These are phyloP conservation scores for Nomada hirtipes DNA, from an alignment of 2,888 invertebrate species.

Conservation along the genomic window DNA sequence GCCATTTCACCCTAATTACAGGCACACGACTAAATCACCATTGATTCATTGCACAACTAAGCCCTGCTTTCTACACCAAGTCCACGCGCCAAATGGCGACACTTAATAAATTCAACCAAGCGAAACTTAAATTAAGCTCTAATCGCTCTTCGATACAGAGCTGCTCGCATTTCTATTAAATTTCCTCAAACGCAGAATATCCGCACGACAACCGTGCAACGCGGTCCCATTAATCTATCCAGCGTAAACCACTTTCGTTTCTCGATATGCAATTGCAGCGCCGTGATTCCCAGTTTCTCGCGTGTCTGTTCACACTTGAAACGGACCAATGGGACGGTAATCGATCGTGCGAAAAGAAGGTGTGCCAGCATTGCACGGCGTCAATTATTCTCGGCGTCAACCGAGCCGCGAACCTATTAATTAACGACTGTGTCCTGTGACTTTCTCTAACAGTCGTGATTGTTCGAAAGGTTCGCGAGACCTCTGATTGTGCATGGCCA, in stretches of 20 bases:
- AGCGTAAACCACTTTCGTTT: slow-evolving; percentile 18
- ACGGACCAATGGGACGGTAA: background rate
- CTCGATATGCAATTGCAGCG: background rate
- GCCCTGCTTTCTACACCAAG: slow-evolving; percentile 13
- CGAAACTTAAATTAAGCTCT: slow-evolving; percentile 14
- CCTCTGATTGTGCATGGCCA: background rate
- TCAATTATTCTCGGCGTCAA: slow-evolving; percentile 52
- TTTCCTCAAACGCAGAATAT: background rate
- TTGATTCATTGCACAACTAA: background rate
- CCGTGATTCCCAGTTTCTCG: slow-evolving; percentile 14
- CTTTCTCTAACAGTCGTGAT: slow-evolving; percentile 48
- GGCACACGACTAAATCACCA: background rate
- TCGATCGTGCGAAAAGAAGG: slow-evolving; percentile 31
- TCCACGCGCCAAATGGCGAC: background rate
- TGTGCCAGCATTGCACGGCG: slow-evolving; percentile 8
- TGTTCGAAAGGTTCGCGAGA: slow-evolving; percentile 45
- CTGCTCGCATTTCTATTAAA: background rate
- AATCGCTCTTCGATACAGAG: background rate
- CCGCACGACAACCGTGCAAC: background rate
- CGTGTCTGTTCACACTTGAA: background rate
- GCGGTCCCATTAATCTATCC: background rate
- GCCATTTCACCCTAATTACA: slow-evolving; percentile 1
- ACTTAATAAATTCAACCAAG: slow-evolving; percentile 4
- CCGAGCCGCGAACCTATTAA: slow-evolving; percentile 46
- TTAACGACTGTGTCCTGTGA: slow-evolving; percentile 53